These are phyloP conservation scores for Melikaiella ostensackeni DNA, from an alignment of 2,888 invertebrate species.

Conservation along the genomic window DNA sequence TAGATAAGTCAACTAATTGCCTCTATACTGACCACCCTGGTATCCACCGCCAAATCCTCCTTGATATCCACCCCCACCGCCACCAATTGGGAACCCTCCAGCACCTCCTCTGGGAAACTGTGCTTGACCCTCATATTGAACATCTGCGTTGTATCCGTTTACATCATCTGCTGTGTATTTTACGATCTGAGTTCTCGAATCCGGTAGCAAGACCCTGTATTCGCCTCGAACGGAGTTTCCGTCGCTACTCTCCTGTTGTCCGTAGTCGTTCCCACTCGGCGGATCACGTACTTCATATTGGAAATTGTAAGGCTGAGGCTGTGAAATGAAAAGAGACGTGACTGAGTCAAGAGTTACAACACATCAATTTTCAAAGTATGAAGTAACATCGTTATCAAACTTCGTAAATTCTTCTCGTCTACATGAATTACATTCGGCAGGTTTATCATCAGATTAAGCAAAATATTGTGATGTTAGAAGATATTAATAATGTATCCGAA, in stretches of 20 bases:
- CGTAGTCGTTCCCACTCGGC: slow-evolving; percentile 88
- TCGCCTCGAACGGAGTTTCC: slow-evolving; percentile 91
- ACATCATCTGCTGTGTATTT: slow-evolving; percentile 91
- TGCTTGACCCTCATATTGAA: slow-evolving; percentile 79
- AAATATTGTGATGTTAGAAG: too few species aligned
- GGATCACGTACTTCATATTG: slow-evolving; percentile 91
- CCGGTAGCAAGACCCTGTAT: slow-evolving; percentile 90
- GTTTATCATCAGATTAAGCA: too few species aligned
- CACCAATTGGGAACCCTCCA: slow-evolving; percentile 51
- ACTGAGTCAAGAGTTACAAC: neutral
- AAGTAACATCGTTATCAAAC: too few species aligned
- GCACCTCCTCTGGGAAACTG: slow-evolving; percentile 68
- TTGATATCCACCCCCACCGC: slow-evolving; percentile 39
- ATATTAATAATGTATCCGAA: too few species aligned
- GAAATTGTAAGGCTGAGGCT: slow-evolving; percentile 87
- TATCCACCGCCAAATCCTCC: slow-evolving; percentile 53
- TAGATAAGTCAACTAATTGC: slow-evolving; percentile 38
- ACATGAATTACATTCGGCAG: too few species aligned
- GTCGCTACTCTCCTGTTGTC: slow-evolving; percentile 90
- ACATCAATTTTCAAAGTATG: neutral
- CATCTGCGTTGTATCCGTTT: slow-evolving; percentile 93
- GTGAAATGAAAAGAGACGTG: slow-evolving; percentile 47
- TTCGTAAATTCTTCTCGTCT: too few species aligned
- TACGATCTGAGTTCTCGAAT: slow-evolving; percentile 91
- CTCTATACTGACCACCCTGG: slow-evolving; percentile 55